Evolutionary conservation across 1,140 invertebrate genomes (phyloP), one percentile per base, ranked within the genome.

Genomic region (Eriocheir sinensis): DNA sequence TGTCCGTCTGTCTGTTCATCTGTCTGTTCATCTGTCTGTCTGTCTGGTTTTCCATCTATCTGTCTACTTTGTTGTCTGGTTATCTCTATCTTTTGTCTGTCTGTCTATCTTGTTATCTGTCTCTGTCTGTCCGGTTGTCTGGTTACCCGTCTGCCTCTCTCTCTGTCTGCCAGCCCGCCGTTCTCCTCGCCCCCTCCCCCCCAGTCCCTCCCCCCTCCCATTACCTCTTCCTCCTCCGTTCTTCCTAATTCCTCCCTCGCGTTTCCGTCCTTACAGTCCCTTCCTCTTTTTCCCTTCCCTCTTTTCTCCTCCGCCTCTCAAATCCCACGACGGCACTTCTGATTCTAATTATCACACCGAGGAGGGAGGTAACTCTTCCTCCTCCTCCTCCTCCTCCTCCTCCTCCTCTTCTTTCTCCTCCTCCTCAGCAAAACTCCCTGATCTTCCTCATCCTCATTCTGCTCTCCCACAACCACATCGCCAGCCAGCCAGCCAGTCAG

Each of bases 271-370:
- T 44, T 48, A 48, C 17, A 41, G 40, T 27, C 41, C 79, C 80
- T 80, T 92, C 36, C n/a, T 83, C 72, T 85, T 53, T 85, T 79
- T 83, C 34, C 32, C 80, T 80, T 80, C 27, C 36, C 89, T 21
- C 21, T 30, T 41, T 32, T 53, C 80, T 85, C 79, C 80, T 34
- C 34, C 80, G 9, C 21, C 80, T 21, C 53, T 44, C 34, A 8
- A 40, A 36, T 81, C 40, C 90, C 90, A 27, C 2, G 38, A 88
- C 36, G 38, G 38, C 38, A 36, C 3, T 88, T 12, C 85, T 40
- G 27, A 41, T 44, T 88, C 85, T 88, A 38, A 41, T 44, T 38
- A 38, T 88, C 2, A 41, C 3, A 0, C 3, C 21, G 60, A n/a
- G 60, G 27, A n/a, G n/a, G 27, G 60, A 72, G 21, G 27, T 36